Evolutionary conservation across 2,113 vertebrate genomes (phyloP), one percentile per base, ranked within the genome.

Genomic region (Melanerpes formicivorus): DNA sequence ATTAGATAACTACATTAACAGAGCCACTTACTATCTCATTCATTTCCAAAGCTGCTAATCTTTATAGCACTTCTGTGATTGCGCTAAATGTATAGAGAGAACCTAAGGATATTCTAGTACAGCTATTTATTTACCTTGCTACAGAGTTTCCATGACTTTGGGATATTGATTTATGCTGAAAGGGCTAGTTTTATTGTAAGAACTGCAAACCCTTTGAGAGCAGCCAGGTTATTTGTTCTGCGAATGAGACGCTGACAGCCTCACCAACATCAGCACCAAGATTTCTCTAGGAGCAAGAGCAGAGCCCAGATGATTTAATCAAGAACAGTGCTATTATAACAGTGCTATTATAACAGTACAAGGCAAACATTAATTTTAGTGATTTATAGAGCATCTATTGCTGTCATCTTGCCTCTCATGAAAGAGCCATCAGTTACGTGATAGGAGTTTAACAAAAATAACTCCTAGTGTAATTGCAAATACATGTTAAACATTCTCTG

Each of bases 281-380:
- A 87, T 44, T 78, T 62, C 88, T 85, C 75, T 25, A 37, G 48
- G 27, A 80, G 54, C 0, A 0, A 88, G 54, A 93, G 62, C 72
- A 83, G 50, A 93, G 54, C 44, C 32, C 69, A 80, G 10, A 37
- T 0, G 1, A 85, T 84, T 85, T 77, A 76, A 85, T 77, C 87
- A 87, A 66, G 52, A 90, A n/a, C 17, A 59, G 37, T 15, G 50
- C 55, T 56, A 27, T 55, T 55, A 56, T 56, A 52, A 32, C 18
- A 54, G 32, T 18, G 13, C 37, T 85, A 58, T 67, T 85, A 54
- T 10, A 86, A 87, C 64, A 82, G 46, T 27, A 19, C 30, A 72
- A 63, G n/a, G 58, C 6, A 84, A 87, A 83, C 79, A 83, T 92
- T 85, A 23, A 87, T 93, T 90, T 87, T 32, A 58, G 50, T 95